Conservation (phyloP, 2,797 vertebrate species). For the Octomys mimax region DNA sequence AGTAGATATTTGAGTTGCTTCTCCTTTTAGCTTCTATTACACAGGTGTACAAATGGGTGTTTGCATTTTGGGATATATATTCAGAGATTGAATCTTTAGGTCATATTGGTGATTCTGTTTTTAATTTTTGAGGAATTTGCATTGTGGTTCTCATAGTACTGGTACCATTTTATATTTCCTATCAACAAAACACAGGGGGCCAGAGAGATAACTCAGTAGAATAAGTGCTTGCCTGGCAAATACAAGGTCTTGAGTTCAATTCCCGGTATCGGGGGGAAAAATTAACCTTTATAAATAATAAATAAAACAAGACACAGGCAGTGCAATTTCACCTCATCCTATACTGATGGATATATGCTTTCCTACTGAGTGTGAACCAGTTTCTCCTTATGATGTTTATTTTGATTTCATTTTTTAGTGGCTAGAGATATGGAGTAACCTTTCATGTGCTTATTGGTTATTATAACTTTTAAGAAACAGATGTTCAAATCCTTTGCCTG, state of each 20-base stretch:
- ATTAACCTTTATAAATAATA: too few species aligned
- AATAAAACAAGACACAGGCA: too few species aligned
- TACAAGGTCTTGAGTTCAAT: too few species aligned
- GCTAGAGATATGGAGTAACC: neutral
- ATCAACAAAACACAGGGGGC: neutral
- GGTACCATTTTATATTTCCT: neutral
- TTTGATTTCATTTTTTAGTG: neutral
- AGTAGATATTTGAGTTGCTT: neutral
- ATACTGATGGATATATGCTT: neutral
- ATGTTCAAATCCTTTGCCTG: neutral
- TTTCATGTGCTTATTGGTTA: neutral
- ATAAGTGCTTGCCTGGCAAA: too few species aligned
- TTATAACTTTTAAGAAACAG: neutral
- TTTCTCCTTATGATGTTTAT: neutral
- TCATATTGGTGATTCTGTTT: neutral
- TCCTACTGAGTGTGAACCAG: neutral
- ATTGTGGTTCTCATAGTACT: neutral
- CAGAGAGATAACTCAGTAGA: too few species aligned
- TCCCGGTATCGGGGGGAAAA: too few species aligned
- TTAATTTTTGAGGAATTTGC: neutral
- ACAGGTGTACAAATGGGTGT: neutral
- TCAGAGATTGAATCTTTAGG: neutral
- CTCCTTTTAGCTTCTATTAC: neutral
- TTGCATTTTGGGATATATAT: neutral
- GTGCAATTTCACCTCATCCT: neutral